Conservation (phyloP, 1,140 invertebrate genomes). For the Drosophila busckii region DNA sequence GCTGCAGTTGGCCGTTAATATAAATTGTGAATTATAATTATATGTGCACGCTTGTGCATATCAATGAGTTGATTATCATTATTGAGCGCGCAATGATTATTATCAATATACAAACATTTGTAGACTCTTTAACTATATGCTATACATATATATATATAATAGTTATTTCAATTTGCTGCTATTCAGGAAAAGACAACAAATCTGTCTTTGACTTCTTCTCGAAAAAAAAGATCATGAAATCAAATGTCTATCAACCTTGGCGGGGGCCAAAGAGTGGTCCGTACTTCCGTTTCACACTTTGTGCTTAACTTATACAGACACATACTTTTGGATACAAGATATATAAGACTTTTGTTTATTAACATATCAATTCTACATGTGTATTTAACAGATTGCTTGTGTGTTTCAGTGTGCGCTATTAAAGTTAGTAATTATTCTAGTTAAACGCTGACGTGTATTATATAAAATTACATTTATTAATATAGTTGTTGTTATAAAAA, state of each 20-base stretch:
- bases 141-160: conserved; percentile 8
- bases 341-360: conserved; percentile 36
- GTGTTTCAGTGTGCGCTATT: conserved; percentile 1
- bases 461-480: conserved; percentile 7
- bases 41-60: conserved; percentile 34
- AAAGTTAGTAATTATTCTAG: conserved; percentile 23
- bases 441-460: not conserved
- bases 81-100: conserved; percentile 32
- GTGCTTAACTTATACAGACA: conserved; percentile 22
- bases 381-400: conserved; percentile 2
- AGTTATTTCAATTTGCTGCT: conserved; percentile 27
- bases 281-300: conserved; percentile 73
- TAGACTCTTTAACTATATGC: conserved; percentile 4
- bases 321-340: conserved; percentile 12
- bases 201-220: conserved; percentile 46
- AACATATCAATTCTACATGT: conserved; percentile 43
- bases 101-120: conserved; percentile 17
- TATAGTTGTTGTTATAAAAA: conserved; percentile 28
- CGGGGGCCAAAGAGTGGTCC: conserved; percentile 54
- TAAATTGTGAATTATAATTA: conserved; percentile 14
- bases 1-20: conserved; percentile 25
- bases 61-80: conserved; percentile 54
- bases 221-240: conserved; percentile 73
- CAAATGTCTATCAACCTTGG: conserved; percentile 65
- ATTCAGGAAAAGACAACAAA: conserved; percentile 37